Evolutionary conservation across 2,113 vertebrate species (phyloP).

Genomic region (Dasyurus viverrinus): DNA sequence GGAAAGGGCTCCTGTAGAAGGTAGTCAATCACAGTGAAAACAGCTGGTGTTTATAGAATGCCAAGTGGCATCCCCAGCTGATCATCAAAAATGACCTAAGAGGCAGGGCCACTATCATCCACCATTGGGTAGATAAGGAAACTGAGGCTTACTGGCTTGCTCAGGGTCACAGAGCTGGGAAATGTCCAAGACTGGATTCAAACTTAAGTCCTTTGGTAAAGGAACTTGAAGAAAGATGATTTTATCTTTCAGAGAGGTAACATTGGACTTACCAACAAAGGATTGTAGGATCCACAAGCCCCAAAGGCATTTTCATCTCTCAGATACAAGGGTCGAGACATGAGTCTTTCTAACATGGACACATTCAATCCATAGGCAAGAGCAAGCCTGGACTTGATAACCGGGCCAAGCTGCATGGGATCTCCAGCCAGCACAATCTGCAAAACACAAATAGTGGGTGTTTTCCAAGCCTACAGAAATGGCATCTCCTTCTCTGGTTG

Average conservation of each 20-base stretch:
- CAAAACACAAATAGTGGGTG: background rate
- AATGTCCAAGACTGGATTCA: background rate
- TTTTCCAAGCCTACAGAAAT: too few species aligned
- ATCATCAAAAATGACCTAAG: background rate
- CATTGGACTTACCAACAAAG: conserved; percentile 89
- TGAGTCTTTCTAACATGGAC: conserved; percentile 93
- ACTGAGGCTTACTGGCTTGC: background rate
- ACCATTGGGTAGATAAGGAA: background rate
- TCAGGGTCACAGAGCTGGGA: background rate
- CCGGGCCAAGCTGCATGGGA: conserved; percentile 94
- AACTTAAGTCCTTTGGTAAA: background rate
- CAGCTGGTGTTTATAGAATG: background rate
- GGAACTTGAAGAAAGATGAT: background rate
- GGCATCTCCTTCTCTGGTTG: background rate
- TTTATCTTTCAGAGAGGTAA: background rate
- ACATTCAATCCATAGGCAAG: conserved; percentile 89
- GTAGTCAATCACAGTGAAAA: too few species aligned
- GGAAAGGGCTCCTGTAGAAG: background rate
- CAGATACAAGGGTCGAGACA: conserved; percentile 87
- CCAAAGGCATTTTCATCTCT: conserved; percentile 86
- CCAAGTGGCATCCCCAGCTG: too few species aligned
- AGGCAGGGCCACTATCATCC: background rate
- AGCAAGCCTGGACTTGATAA: conserved; percentile 92
- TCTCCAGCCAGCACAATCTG: conserved; percentile 95
- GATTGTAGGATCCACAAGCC: conserved; percentile 90